These are phyloP conservation scores for Euphydryas editha DNA, from an alignment of 2,888 invertebrate species.

Conservation along the genomic window DNA sequence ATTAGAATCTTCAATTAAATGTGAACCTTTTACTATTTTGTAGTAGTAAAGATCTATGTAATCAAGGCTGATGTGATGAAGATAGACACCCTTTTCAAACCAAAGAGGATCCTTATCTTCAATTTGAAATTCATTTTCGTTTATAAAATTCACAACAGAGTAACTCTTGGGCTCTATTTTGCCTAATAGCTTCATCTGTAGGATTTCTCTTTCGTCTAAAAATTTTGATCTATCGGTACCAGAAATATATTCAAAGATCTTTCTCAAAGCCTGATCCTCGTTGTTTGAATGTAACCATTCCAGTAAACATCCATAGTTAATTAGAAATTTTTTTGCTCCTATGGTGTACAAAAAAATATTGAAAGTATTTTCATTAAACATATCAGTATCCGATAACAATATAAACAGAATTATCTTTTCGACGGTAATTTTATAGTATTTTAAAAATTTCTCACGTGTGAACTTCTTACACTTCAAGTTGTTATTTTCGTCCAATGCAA, in stretches of 20 bases:
- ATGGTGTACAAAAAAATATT: neutral
- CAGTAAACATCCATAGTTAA: neutral
- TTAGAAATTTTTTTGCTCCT: neutral
- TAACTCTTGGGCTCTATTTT: constrained; percentile 6
- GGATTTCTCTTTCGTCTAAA: constrained; percentile 4
- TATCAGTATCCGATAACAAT: constrained; percentile 10
- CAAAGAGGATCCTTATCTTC: constrained; percentile 44
- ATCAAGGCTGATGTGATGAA: constrained; percentile 39
- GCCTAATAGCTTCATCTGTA: constrained; percentile 9
- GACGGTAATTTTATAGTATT: constrained; percentile 8
- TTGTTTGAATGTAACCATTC: constrained; percentile 13
- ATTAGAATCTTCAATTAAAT: constrained; percentile 38
- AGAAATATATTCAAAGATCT: constrained; percentile 20
- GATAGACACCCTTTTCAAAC: constrained; percentile 49
- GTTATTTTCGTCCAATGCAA: constrained; percentile 39
- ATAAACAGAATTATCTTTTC: constrained; percentile 15
- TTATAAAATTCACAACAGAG: constrained; percentile 20
- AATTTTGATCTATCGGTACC: constrained; percentile 13
- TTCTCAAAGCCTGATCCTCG: neutral
- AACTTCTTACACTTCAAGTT: constrained; percentile 15
- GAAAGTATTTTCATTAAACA: constrained; percentile 14
- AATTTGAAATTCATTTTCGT: constrained; percentile 34
- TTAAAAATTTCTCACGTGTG: constrained; percentile 5
- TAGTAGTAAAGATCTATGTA: constrained; percentile 44
- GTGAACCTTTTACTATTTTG: constrained; percentile 37